Percentiles rank a stretch among this genome's conserved stretches.
Conservation (phyloP, 2,888 invertebrate species). For the Temnothorax ravouxi region DNA sequence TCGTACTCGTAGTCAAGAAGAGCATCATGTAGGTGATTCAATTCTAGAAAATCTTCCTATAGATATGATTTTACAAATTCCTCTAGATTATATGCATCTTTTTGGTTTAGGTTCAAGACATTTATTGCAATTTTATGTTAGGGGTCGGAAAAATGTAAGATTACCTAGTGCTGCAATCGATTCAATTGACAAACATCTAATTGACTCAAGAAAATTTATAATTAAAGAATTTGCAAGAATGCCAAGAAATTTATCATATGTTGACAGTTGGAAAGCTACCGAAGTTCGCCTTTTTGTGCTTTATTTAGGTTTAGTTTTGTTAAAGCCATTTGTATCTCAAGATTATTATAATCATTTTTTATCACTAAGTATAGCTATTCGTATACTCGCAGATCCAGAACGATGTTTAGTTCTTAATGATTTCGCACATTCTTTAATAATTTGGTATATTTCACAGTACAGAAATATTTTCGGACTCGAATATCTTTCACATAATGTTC, state of each 20-base stretch:
- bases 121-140: conserved; percentile 6
- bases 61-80: conserved; percentile 12
- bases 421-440: conserved; percentile 5
- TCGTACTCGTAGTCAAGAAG: background rate
- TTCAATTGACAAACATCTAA: background rate
- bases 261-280: conserved; percentile 5
- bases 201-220: conserved; percentile 7
- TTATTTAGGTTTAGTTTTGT: background rate
- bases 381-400: conserved; percentile 1
- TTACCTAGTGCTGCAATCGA: background rate
- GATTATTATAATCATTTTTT: conserved; percentile 16
- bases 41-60: conserved; percentile 13
- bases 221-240: background rate
- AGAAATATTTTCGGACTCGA: background rate
- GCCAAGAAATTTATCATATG: background rate
- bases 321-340: background rate
- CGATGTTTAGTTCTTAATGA: conserved; percentile 4
- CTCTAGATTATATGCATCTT: conserved; percentile 10
- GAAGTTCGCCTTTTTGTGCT: conserved; percentile 11
- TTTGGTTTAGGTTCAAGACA: background rate
- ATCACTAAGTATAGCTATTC: conserved; percentile 19
- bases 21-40: conserved; percentile 18
- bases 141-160: background rate
- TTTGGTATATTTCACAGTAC: background rate
- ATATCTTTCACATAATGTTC: background rate